phyloP scores from a whole-genome alignment of 2,113 vertebrate genomes.

The Vanacampus margaritifer region DNA sequence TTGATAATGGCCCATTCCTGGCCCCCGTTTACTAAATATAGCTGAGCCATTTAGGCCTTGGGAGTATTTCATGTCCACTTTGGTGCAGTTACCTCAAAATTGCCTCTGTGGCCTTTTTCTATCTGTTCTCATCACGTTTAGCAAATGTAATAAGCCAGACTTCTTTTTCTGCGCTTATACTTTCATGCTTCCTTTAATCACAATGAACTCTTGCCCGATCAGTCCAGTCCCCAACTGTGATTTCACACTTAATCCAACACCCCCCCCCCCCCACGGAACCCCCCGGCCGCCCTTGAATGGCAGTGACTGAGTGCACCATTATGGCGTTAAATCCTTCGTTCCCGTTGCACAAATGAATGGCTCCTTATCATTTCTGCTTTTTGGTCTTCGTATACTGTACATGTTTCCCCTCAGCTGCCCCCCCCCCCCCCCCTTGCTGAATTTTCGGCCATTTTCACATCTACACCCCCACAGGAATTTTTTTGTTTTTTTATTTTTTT shows the following conservation, averaged over 20 bases:
- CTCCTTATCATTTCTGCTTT: conserved; percentile 1
- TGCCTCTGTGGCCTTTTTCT: conserved; percentile 7
- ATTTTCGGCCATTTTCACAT: too few relatives aligned
- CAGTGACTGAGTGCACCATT: conserved; percentile 7
- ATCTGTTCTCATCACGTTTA: conserved; percentile 5
- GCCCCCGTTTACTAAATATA: neutral
- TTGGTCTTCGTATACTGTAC: neutral
- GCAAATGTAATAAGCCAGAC: conserved; percentile 6
- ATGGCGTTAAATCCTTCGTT: conserved; percentile 2
- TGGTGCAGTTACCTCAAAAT: conserved; percentile 5
- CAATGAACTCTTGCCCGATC: conserved; percentile 10
- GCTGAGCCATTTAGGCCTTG: neutral
- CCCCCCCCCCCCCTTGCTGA: neutral
- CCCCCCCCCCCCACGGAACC: neutral
- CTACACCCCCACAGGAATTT: too few relatives aligned
- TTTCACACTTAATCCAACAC: conserved; percentile 3
- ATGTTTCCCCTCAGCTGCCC: too few relatives aligned
- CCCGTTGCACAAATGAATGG: neutral
- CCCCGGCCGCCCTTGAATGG: neutral
- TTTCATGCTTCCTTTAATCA: conserved; percentile 7
- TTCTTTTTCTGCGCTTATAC: neutral
- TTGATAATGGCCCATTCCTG: neutral
- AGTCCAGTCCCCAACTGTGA: conserved; percentile 1
- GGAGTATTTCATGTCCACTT: conserved; percentile 8
- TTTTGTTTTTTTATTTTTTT: too few relatives aligned